A percentile compares a stretch with the other conserved stretches of the same genome.
phyloP scores from a whole-genome alignment of 2,113 vertebrate genomes.

The Eretmochelys imbricata region DNA sequence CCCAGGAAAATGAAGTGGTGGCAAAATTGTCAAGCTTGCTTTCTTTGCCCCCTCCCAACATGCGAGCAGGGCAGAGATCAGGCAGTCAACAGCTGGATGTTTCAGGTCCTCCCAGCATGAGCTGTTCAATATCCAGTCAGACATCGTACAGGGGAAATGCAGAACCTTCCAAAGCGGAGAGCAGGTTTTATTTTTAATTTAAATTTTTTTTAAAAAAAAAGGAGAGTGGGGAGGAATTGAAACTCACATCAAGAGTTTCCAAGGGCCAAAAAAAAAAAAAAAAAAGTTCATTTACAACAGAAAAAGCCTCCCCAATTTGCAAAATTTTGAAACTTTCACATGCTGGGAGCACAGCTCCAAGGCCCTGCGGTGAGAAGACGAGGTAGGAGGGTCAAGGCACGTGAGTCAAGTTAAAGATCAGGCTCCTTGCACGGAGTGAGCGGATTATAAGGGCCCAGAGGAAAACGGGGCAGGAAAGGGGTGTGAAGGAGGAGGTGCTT shows the following conservation, averaged over 20 bases:
- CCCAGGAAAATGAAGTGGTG: background rate
- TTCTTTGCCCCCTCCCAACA: background rate
- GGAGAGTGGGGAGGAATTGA: background rate
- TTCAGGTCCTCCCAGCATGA: background rate
- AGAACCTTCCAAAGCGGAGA: background rate
- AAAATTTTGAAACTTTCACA: too few species aligned
- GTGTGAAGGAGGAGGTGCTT: background rate
- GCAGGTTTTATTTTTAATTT: background rate
- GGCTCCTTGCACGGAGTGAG: background rate
- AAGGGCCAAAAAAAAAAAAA: background rate
- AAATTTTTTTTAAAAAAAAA: background rate
- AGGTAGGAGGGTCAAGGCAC: background rate
- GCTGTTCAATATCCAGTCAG: background rate
- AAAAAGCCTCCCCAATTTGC: background rate
- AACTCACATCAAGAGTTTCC: background rate
- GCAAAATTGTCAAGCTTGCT: background rate
- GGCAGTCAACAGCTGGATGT: background rate
- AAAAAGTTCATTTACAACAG: background rate
- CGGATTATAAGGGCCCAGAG: background rate
- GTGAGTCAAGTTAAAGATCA: background rate
- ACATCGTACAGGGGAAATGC: background rate
- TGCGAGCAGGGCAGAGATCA: background rate
- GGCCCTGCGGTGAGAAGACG: background rate
- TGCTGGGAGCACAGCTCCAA: background rate
- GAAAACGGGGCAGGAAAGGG: background rate